Base-by-base conservation (phyloP, 2,797 vertebrate species). In the Chloroceryle amazona region DNA sequence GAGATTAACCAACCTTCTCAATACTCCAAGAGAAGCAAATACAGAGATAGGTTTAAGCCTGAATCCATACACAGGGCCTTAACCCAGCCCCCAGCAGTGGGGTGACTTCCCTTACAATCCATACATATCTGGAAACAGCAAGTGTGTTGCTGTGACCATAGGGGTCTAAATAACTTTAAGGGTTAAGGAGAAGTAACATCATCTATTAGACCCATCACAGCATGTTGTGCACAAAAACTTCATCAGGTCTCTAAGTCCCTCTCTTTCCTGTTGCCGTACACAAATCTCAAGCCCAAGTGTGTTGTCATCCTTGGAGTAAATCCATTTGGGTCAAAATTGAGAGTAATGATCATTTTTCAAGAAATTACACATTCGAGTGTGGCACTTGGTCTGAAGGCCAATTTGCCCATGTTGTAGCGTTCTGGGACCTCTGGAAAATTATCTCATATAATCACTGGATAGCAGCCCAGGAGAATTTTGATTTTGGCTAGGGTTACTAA, bases 341-440 rank as follows among this genome's bases (percentile, higher is more conserved):
- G 89, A 96, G 95, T 89, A 93, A 96, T 84, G 76, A 70, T 62
- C 58, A 33, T 74, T 89, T 90, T 79, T 63, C 26, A 78, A 91
- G 46, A 81, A 86, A 92, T 62, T 28, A 67, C 41, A 67, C 29
- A 22, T 91, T 73, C 51, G 73, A 55, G 26, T 4, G 2, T 35
- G 93, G 20, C 39, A 35, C 35, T 93, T 83, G 79, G 49, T 94
- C 76, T 89, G 31, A 96, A 96, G 70, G 67, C 44, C 33, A 86
- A 81, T 95, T 68, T 37, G 49, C 23, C 37, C 29, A 19, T 20
- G 22, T n/a, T 44, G 52, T 9, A 72, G 49, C 67, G 22, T 84
- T 73, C 47, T 62, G 17, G 71, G 41, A 60, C n/a, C 72, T 88
- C 31, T 89, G 51, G 84, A 58, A 81, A 84, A 91, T 86, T 61